Evolutionary conservation across 2,113 vertebrate species (phyloP).

Genomic region (Chloropsis hardwickii): DNA sequence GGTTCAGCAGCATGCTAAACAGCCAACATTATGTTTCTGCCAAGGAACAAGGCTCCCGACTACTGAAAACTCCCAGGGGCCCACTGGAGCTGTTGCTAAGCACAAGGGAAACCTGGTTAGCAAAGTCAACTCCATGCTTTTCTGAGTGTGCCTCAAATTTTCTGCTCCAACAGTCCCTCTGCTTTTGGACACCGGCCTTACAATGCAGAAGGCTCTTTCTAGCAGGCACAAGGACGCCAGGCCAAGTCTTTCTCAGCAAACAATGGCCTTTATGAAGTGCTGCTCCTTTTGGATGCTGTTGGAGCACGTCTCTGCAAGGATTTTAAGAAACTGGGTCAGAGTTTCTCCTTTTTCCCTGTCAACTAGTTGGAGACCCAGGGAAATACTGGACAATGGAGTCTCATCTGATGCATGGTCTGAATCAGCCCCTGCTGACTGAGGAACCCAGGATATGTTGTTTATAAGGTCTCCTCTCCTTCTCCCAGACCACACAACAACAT

Average conservation of each 20-base stretch:
- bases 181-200: constrained; percentile 14
- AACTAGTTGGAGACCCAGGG: neutral
- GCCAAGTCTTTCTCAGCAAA: constrained; percentile 39
- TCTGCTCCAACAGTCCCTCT: constrained; percentile 40
- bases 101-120: constrained; percentile 69
- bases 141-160: constrained; percentile 57
- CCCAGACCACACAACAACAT: neutral
- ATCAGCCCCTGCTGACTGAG: neutral
- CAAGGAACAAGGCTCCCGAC: constrained; percentile 68
- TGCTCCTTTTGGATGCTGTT: constrained; percentile 1
- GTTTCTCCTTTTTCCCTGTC: neutral
- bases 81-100: constrained; percentile 61
- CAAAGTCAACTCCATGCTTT: constrained; percentile 53
- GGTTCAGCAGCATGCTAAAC: constrained; percentile 67
- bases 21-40: constrained; percentile 69
- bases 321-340: constrained; percentile 28
- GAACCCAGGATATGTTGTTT: neutral
- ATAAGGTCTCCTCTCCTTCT: neutral
- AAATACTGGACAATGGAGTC: neutral
- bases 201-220: neutral
- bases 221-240: neutral
- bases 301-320: neutral
- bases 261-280: constrained; percentile 42
- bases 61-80: constrained; percentile 65
- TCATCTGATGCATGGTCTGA: neutral